Evolutionary conservation across 2,888 invertebrate genomes (phyloP).

Genomic region (Drosophila diplacantha): DNA sequence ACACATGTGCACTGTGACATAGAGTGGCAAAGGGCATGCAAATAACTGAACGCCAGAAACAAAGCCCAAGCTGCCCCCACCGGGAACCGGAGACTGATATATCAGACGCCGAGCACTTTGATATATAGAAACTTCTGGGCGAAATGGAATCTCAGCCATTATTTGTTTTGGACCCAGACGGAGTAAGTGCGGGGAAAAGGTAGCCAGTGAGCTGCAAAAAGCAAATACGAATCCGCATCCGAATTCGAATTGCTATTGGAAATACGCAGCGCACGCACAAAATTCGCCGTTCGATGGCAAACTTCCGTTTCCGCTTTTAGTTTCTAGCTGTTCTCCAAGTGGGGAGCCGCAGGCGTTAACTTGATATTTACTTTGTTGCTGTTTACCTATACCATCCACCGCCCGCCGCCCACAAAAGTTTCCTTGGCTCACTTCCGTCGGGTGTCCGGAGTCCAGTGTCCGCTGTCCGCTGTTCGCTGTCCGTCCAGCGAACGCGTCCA

Average conservation of each 20-base stretch:
- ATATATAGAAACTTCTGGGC: conserved; percentile 38
- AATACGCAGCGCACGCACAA: conserved; percentile 54
- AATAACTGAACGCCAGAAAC: conserved; percentile 43
- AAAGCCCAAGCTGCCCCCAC: conserved; percentile 15
- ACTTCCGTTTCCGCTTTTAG: conserved; percentile 71
- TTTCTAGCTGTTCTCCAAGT: conserved; percentile 53
- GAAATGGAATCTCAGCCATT: conserved; percentile 41
- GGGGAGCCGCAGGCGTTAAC: conserved; percentile 65
- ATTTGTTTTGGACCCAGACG: conserved; percentile 40
- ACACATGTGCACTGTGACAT: conserved; percentile 40
- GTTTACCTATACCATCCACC: conserved; percentile 56
- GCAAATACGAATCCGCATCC: conserved; percentile 31
- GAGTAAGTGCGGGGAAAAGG: conserved; percentile 28
- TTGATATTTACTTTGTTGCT: conserved; percentile 72
- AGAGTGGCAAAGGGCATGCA: conserved; percentile 46
- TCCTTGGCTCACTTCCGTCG: conserved; percentile 58
- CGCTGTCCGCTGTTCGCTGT: neutral
- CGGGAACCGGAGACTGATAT: conserved; percentile 25
- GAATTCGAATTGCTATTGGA: conserved; percentile 25
- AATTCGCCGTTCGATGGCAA: conserved; percentile 55
- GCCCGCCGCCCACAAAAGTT: conserved; percentile 48
- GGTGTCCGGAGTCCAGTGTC: conserved; percentile 13
- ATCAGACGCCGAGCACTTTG: conserved; percentile 31
- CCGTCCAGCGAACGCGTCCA: conserved; percentile 43
- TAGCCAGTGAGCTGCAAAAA: conserved; percentile 37